Evolutionary conservation across 1,140 invertebrate species (phyloP), one percentile per base, ranked within the genome.

Genomic region (Vollenhovia emeryi): DNA sequence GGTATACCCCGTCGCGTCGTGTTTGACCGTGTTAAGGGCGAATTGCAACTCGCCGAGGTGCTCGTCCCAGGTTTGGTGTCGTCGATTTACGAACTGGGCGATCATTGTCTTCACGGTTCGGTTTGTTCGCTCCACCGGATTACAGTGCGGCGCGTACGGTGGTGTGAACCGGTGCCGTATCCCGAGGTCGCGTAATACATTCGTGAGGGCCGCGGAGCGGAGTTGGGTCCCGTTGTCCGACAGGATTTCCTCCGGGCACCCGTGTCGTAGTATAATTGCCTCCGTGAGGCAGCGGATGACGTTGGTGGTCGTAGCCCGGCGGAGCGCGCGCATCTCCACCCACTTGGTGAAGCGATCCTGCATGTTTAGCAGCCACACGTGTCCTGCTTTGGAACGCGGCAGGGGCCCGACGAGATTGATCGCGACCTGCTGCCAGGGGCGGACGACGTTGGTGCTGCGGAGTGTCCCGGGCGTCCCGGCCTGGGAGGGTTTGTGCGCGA

Each of bases 121-220:
- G 7, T 74, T 74, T 0, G 36, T 9, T 1, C 33, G 13, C 1
- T 74, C 52, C 0, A 74, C 71, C 0, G 71, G 71, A 1, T 74
- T 57, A 6, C 71, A 74, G 0, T 74, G 48, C 0, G 71, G 52
- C 0, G 52, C 5, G 1, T 57, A 27, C 1, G 5, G 30, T 3
- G 48, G 69, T 0, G 48, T 52, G 3, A 27, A 27, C 0, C 6
- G n/a, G 2, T 68, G 43, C 0, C 1, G 3, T 0, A 68, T 8
- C 0, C 21, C 13, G 0, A 68, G 7, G 1, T 4, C 27, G 1
- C 6, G 4, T 3, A 48, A 1, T 1, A n/a, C 4, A 4, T 4
- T 1, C 13, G 2, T 24, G n/a, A n/a, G n/a, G n/a, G n/a, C n/a
- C n/a, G n/a, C 1, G 0, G 68, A n/a, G 0, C 7, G 2, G 0